These are phyloP conservation scores for Smutsia gigantea DNA, from an alignment of 2,797 vertebrate genomes.

Conservation along the genomic window DNA sequence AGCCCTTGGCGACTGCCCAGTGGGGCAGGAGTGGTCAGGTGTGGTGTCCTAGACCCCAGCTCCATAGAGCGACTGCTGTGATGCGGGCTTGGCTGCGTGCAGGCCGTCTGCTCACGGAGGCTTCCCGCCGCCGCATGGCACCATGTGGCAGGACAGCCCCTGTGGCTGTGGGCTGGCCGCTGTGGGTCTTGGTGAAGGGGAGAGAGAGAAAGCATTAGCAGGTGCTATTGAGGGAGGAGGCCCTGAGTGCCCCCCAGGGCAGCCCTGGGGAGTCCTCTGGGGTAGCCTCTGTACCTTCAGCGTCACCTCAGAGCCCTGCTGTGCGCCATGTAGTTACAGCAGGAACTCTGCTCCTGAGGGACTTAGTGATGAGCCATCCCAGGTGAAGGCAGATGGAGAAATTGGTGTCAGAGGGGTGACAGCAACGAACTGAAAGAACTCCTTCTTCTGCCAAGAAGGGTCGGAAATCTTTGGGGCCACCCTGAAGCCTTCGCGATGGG, in stretches of 20 bases:
- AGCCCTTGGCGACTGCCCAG: background rate
- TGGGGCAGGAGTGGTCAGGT: background rate
- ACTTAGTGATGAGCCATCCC: background rate
- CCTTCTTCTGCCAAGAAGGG: background rate
- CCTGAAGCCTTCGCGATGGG: background rate
- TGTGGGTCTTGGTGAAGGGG: too few species aligned
- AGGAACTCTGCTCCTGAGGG: background rate
- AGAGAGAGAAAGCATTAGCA: too few species aligned
- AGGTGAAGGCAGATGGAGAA: background rate
- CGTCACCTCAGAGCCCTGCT: background rate
- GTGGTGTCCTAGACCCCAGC: background rate
- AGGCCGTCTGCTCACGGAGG: background rate
- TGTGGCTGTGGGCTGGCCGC: background rate
- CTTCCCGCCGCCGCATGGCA: background rate
- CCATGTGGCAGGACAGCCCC: too few species aligned
- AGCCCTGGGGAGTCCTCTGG: too few species aligned
- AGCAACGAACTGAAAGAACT: background rate
- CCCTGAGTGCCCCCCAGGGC: too few species aligned
- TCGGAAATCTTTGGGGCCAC: background rate
- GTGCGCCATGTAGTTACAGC: too few species aligned
- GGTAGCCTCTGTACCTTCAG: too few species aligned
- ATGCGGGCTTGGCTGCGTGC: background rate
- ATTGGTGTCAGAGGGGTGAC: background rate
- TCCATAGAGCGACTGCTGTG: accelerated
- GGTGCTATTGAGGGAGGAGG: too few species aligned